A percentile compares a stretch with the other conserved stretches of the same genome.
Conservation (phyloP, 2,888 invertebrate species). For the Melipona bicolor region DNA sequence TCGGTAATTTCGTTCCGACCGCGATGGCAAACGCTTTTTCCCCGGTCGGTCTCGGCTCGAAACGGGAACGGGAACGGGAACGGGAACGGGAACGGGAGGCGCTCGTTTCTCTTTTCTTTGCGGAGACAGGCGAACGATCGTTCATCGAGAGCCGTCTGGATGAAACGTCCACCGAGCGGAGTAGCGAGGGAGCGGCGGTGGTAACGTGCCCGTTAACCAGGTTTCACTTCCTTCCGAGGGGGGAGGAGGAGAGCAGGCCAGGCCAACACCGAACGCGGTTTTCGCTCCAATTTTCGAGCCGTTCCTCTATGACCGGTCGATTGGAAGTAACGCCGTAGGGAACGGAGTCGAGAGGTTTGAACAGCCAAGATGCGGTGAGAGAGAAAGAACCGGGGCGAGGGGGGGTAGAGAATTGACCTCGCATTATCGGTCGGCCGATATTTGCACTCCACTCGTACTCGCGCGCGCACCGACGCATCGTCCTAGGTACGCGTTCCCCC, state of each 20-base stretch:
- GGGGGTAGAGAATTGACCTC: constrained; percentile 75
- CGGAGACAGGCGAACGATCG: not conserved
- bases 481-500: constrained; percentile 15
- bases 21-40: constrained; percentile 21
- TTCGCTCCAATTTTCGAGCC: constrained; percentile 53
- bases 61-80: not conserved
- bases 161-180: not conserved
- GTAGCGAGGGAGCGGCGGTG: not conserved
- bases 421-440: constrained; percentile 81
- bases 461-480: constrained; percentile 62
- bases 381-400: constrained; percentile 38
- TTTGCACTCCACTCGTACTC: constrained; percentile 82
- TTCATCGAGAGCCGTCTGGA: constrained; percentile 33
- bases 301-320: constrained; percentile 69
- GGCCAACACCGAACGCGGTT: constrained; percentile 36
- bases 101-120: no score
- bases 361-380: constrained; percentile 48
- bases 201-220: constrained; percentile 38
- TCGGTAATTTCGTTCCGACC: constrained; percentile 39
- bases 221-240: constrained; percentile 47
- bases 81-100: not conserved
- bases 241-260: not conserved
- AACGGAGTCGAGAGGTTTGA: constrained; percentile 59
- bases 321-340: constrained; percentile 73
- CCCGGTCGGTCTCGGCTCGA: not conserved